Evolutionary conservation across 1,140 invertebrate genomes (phyloP).

Genomic region (Platyscapa corneri): DNA sequence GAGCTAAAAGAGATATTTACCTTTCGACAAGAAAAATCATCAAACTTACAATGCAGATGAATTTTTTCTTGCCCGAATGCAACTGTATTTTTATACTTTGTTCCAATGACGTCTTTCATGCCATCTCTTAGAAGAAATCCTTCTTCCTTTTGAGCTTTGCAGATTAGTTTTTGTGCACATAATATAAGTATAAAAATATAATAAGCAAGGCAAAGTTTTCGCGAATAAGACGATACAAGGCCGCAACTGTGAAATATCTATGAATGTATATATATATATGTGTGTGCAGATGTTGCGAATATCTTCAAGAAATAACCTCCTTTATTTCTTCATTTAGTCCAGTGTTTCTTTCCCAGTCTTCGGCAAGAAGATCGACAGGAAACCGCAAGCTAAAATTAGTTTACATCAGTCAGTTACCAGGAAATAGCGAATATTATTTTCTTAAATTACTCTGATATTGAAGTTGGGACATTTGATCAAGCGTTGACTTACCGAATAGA

Average conservation of each 20-base stretch:
- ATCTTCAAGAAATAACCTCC: background rate
- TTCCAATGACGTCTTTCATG: background rate
- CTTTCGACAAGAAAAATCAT: background rate
- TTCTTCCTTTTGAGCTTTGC: background rate
- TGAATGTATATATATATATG: background rate
- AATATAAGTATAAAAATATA: background rate
- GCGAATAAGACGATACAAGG: no score
- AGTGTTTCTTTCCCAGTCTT: slow-evolving; percentile 81
- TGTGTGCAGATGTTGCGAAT: background rate
- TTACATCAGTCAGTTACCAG: slow-evolving; percentile 49
- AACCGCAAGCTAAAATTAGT: slow-evolving; percentile 77
- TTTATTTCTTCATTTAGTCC: slow-evolving; percentile 76
- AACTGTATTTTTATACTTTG: background rate
- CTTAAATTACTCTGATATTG: background rate
- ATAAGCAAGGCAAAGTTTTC: slow-evolving; percentile 9
- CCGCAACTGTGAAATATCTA: background rate
- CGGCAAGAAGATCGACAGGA: slow-evolving; percentile 80
- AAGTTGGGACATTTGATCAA: background rate
- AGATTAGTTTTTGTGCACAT: background rate
- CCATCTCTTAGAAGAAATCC: background rate
- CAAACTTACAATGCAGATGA: background rate
- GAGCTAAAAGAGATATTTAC: background rate
- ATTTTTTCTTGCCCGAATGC: background rate
- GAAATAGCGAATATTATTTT: background rate
- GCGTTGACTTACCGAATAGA: slow-evolving; percentile 78